Percentiles rank a stretch among this genome's conserved stretches.
Conservation (phyloP, 1,140 invertebrate genomes). For the Hermatobates lingyangjiaoensis region DNA sequence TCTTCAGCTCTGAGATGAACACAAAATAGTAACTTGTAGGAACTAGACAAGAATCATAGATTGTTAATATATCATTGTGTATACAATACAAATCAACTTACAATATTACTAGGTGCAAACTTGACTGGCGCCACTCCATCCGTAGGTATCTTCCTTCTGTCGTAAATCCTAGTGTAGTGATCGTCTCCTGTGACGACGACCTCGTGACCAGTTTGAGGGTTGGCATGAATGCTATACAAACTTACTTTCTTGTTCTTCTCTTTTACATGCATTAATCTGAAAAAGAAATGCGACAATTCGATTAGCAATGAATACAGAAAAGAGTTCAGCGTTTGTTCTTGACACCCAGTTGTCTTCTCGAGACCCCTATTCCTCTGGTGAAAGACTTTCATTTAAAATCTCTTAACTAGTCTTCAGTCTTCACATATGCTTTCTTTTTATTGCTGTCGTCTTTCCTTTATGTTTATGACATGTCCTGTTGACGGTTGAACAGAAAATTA, state of each 20-base stretch:
- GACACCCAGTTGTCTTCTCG: no score
- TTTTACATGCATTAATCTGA: constrained; percentile 44
- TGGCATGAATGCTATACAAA: constrained; percentile 68
- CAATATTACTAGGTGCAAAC: constrained; percentile 28
- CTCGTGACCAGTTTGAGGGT: constrained; percentile 58
- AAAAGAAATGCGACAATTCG: no score
- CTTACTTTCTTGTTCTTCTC: constrained; percentile 38
- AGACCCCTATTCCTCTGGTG: no score
- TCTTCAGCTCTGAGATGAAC: background rate
- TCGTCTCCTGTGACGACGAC: constrained; percentile 62
- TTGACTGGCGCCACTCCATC: constrained; percentile 28
- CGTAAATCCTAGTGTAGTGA: constrained; percentile 39
- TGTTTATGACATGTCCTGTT: no score
- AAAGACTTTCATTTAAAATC: no score
- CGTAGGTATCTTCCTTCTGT: constrained; percentile 35
- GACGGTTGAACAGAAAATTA: no score
- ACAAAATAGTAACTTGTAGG: background rate
- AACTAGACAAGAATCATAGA: background rate
- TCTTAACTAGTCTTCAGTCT: no score
- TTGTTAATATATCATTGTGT: no score
- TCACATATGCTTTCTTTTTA: no score
- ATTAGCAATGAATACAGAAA: background rate
- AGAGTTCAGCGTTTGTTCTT: no score
- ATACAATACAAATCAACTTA: no score
- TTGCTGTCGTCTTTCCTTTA: no score